A percentile compares a stretch with the other conserved stretches of the same genome.
These are phyloP conservation scores for Gari tellinella DNA, from an alignment of 2,888 invertebrate genomes.

Conservation along the genomic window DNA sequence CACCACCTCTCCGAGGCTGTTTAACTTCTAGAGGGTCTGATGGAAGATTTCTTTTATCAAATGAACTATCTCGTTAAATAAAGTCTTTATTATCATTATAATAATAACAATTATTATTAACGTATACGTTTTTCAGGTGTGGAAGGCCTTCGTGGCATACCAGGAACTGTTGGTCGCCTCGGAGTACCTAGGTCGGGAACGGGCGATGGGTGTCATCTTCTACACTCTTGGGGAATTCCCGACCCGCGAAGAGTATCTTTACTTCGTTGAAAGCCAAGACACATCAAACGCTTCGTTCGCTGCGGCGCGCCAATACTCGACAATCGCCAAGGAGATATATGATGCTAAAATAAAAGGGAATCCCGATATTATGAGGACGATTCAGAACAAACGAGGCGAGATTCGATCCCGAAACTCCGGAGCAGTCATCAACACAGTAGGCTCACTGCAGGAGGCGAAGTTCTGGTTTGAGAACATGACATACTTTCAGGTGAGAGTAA, in stretches of 20 bases:
- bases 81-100: too few relatives aligned
- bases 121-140: conserved; percentile 52
- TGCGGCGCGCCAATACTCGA: conserved; percentile 75
- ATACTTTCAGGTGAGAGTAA: conserved; percentile 55
- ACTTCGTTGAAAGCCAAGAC: conserved; percentile 76
- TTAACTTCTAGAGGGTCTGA: too few relatives aligned
- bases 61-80: too few relatives aligned
- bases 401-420: conserved; percentile 67
- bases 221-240: conserved; percentile 76
- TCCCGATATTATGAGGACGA: conserved; percentile 53
- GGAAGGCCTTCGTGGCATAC: conserved; percentile 79
- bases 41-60: too few relatives aligned
- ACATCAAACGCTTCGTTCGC: conserved; percentile 71
- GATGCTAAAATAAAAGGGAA: conserved; percentile 60
- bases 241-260: conserved; percentile 72
- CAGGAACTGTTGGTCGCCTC: conserved; percentile 77
- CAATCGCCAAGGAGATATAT: conserved; percentile 72
- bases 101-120: too few relatives aligned
- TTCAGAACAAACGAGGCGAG: conserved; percentile 59
- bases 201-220: conserved; percentile 77
- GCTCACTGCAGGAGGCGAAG: conserved; percentile 66
- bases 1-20: too few relatives aligned
- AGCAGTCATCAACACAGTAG: conserved; percentile 56
- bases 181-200: conserved; percentile 78
- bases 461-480: conserved; percentile 78